A percentile compares a stretch with the other conserved stretches of the same genome.
Conservation (phyloP, 1,140 invertebrate genomes). For the Steinernema feltiae region DNA sequence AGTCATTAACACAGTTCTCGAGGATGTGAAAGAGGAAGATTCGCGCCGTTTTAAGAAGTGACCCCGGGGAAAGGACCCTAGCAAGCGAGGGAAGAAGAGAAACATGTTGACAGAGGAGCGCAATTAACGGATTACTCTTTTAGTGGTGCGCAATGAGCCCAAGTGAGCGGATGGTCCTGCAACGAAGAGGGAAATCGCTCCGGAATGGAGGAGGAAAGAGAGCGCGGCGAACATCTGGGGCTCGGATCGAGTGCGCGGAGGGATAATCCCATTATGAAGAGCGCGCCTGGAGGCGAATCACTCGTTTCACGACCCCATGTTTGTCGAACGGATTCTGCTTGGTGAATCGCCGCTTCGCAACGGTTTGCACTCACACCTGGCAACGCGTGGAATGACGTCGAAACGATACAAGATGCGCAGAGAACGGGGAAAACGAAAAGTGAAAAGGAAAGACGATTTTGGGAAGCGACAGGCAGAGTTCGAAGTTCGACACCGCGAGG, state of each 20-base stretch:
- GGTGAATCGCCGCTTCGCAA: background rate
- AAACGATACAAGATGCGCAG: too few relatives aligned
- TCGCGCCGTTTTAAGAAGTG: background rate
- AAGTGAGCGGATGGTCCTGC: background rate
- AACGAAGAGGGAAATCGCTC: background rate
- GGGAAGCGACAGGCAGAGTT: too few relatives aligned
- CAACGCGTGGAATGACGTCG: background rate
- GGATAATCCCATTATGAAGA: background rate
- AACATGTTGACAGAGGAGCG: background rate
- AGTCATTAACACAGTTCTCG: conserved; percentile 7
- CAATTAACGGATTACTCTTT: background rate
- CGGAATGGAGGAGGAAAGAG: background rate
- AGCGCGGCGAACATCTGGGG: background rate
- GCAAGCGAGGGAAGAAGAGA: background rate
- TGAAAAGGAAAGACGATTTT: too few relatives aligned
- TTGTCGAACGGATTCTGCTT: background rate
- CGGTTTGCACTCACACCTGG: background rate
- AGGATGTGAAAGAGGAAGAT: background rate
- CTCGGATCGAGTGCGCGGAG: background rate
- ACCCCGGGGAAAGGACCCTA: background rate
- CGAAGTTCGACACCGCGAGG: too few relatives aligned
- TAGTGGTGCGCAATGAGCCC: background rate
- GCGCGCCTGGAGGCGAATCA: background rate
- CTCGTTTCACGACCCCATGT: background rate
- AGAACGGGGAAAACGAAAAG: too few relatives aligned